Conservation (phyloP, 2,888 invertebrate species). For the Ethmia dodecea region DNA sequence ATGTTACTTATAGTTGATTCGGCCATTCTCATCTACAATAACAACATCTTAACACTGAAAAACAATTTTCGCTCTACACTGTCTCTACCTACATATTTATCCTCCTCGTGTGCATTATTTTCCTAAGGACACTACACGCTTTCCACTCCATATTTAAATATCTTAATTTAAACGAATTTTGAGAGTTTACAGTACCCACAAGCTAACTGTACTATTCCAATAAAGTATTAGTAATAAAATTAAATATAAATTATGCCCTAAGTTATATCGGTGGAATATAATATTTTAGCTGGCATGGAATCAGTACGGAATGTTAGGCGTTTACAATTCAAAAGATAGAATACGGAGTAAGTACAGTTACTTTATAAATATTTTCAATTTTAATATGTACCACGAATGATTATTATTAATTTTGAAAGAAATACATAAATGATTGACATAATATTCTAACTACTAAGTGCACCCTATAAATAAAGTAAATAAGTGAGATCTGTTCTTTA, state of each 20-base stretch:
- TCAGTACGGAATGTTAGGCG: conserved; percentile 51
- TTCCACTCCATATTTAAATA: neutral
- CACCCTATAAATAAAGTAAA: too few relatives aligned
- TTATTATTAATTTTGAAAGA: too few relatives aligned
- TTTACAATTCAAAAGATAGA: conserved; percentile 18
- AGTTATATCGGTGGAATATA: conserved; percentile 47
- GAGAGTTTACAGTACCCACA: conserved; percentile 54
- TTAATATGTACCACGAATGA: neutral
- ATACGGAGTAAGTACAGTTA: neutral
- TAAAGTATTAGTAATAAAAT: conserved; percentile 9
- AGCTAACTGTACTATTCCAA: conserved; percentile 22
- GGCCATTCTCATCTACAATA: conserved; percentile 34
- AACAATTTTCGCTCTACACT: conserved; percentile 29
- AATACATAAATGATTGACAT: too few relatives aligned
- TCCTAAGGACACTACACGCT: conserved; percentile 51
- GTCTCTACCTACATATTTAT: conserved; percentile 27
- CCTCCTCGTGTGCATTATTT: conserved; percentile 47
- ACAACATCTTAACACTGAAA: conserved; percentile 16
- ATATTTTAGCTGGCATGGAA: conserved; percentile 32
- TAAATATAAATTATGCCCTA: conserved; percentile 28
- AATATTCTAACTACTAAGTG: too few relatives aligned
- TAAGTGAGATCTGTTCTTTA: too few relatives aligned
- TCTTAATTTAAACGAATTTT: neutral
- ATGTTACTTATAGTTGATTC: conserved; percentile 39
- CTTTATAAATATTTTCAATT: neutral